These are phyloP conservation scores for Orbicella faveolata DNA, from an alignment of 64 coral and sea anemone species.

Conservation along the genomic window DNA sequence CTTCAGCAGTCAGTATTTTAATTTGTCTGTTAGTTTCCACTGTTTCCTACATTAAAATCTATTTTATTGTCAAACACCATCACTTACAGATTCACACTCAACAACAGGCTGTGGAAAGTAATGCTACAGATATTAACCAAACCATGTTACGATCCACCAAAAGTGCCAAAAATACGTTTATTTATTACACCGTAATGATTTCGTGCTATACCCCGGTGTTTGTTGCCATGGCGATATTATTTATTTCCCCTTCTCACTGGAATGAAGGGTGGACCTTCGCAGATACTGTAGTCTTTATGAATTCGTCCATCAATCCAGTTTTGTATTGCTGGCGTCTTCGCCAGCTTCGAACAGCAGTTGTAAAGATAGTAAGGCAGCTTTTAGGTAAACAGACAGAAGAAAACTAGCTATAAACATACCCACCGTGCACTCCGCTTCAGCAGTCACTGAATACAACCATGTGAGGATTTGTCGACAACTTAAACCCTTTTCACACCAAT, in stretches of 20 bases:
- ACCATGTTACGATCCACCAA: neutral
- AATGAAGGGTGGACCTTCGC: neutral
- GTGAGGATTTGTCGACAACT: too few relatives aligned
- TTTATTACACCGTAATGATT: neutral
- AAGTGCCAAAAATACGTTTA: neutral
- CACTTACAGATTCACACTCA: neutral
- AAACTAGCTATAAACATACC: neutral
- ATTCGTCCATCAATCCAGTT: constrained; percentile 1
- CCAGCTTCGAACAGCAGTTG: neutral
- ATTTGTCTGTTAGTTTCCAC: neutral
- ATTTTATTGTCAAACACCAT: neutral
- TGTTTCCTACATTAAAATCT: neutral
- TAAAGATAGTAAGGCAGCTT: neutral
- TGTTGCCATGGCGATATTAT: neutral
- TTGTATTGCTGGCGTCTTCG: neutral
- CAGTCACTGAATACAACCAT: too few relatives aligned
- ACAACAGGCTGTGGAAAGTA: neutral
- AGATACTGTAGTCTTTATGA: neutral
- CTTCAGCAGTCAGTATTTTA: too few relatives aligned
- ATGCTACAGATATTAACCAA: neutral
- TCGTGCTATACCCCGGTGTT: neutral
- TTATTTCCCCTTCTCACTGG: neutral
- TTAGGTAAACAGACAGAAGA: neutral
- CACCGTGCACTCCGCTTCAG: too few relatives aligned
- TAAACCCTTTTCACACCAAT: too few relatives aligned